Percentiles rank a stretch among this genome's conserved stretches.
Conservation (phyloP, 2,113 vertebrate genomes). For the Cyprinodon variegatus region DNA sequence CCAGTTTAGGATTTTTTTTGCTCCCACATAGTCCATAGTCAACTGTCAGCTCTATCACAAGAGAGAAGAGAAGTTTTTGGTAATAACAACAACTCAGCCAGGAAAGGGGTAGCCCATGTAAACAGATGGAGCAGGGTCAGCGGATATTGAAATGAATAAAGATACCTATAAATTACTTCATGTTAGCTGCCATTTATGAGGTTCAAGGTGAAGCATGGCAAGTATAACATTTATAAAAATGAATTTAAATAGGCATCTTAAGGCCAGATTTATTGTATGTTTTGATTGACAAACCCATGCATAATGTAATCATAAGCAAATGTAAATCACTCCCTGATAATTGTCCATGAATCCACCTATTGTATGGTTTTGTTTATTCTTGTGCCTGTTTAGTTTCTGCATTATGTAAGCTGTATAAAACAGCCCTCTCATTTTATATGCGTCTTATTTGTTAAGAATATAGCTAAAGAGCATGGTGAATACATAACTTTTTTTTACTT, state of each 20-base stretch:
- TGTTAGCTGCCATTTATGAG: slow-evolving; percentile 59
- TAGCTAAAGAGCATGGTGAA: slow-evolving; percentile 7
- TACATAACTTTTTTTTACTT: neutral
- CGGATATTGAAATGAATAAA: too few species aligned
- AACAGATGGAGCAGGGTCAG: too few species aligned
- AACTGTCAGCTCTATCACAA: too few species aligned
- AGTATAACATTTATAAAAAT: slow-evolving; percentile 59
- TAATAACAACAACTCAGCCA: too few species aligned
- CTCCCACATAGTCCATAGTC: too few species aligned
- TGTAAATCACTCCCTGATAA: slow-evolving; percentile 31
- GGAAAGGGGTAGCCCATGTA: too few species aligned
- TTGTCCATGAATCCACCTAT: neutral
- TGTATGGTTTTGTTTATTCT: neutral
- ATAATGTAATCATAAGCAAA: slow-evolving; percentile 53
- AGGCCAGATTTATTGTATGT: slow-evolving; percentile 53
- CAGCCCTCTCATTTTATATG: slow-evolving; percentile 26
- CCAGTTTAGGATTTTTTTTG: too few species aligned
- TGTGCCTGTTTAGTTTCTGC: slow-evolving; percentile 3
- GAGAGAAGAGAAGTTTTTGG: too few species aligned
- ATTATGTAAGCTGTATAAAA: slow-evolving; percentile 41
- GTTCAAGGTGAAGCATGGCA: slow-evolving; percentile 43
- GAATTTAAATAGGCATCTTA: slow-evolving; percentile 54
- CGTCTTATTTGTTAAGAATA: slow-evolving; percentile 9
- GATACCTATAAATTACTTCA: slow-evolving; percentile 53
- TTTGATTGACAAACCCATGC: slow-evolving; percentile 61